Evolutionary conservation across 1,140 invertebrate genomes (phyloP), one percentile per base, ranked within the genome.

Genomic region (Proales similis): DNA sequence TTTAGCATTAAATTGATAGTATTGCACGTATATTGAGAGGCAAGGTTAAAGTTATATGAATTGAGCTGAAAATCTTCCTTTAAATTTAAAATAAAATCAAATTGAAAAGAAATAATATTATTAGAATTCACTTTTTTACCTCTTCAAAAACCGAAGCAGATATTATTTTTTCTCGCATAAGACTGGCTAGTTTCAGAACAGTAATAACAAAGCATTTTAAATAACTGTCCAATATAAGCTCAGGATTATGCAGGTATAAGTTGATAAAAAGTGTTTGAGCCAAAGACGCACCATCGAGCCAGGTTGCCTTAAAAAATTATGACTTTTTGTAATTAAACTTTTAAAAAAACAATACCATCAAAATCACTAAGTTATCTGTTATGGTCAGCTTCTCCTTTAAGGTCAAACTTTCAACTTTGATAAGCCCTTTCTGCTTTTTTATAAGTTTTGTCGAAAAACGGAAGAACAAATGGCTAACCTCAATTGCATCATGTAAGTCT

Each of bases 241-340:
- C 81, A 4, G 91, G 90, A 67, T 90, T 85, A 76, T 96, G 91
- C 30, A 96, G 77, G 71, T 94, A 96, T 26, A 96, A 80, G 76
- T 95, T 95, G 7, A 90, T 96, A 70, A 96, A 95, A 9, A 97
- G 85, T 17, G 93, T 96, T 79, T 96, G 91, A 26, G 90, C 91
- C 65, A 95, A 79, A 11, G 90, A 96, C 72, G 93, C 88, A 0
- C 90, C 90, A 76, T 93, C 88, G 12, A 94, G 73, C 89, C 90
- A 94, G 0, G 88, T 90, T 6, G 45, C 51, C 11, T n/a, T n/a
- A n/a, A n/a, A n/a, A n/a, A n/a, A n/a, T n/a, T n/a, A n/a, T n/a
- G n/a, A n/a, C n/a, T n/a, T n/a, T n/a, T n/a, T n/a, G n/a, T n/a
- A 47, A 30, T 22, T 32, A 27, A 32, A 63, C 27, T 63, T 26